Percentiles rank a stretch among this genome's conserved stretches.
Evolutionary conservation across 2,113 vertebrate species (phyloP).

Genomic region (Hipposideros armiger): DNA sequence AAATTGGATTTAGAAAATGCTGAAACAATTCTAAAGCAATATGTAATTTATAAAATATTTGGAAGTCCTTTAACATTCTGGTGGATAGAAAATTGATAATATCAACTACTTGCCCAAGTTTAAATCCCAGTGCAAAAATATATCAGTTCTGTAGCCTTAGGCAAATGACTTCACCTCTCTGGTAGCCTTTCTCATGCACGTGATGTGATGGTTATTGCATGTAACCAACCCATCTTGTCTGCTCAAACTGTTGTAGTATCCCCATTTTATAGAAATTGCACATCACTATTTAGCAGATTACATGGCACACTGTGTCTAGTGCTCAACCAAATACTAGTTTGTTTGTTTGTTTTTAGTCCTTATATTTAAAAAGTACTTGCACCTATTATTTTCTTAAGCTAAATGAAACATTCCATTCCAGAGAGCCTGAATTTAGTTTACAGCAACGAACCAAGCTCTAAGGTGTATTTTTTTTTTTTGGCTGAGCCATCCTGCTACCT

Average conservation of each 20-base stretch:
- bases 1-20: neutral
- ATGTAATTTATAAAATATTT: neutral
- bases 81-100: neutral
- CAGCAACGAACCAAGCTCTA: conserved; percentile 13
- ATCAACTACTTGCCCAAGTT: neutral
- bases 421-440: conserved; percentile 45
- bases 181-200: neutral
- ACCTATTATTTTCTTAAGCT: conserved; percentile 31
- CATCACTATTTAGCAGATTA: neutral
- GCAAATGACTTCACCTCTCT: neutral
- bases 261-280: neutral
- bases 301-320: neutral
- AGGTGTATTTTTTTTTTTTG: conserved; percentile 19
- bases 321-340: neutral
- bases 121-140: neutral
- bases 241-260: neutral
- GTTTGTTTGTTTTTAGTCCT: neutral
- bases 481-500: no score
- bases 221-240: neutral
- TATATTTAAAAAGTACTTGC: conserved; percentile 16
- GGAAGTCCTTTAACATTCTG: neutral
- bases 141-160: neutral
- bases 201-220: neutral
- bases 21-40: neutral
- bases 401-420: conserved; percentile 12